Conservation (phyloP, 2,888 invertebrate species). For the Apamea sordens region DNA sequence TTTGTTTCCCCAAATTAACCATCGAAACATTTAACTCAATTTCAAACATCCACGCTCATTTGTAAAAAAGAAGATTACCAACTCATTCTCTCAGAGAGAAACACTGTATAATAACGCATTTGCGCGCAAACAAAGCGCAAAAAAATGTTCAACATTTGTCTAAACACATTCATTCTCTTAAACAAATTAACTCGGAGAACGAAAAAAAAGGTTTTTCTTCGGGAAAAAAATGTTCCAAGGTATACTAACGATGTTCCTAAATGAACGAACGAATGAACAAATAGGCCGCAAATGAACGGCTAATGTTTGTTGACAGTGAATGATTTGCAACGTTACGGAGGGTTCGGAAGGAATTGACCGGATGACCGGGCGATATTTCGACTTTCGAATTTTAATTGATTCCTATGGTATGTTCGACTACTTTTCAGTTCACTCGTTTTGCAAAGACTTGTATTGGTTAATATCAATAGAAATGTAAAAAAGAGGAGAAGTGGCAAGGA, state of each 20-base stretch:
- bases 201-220: conserved; percentile 69
- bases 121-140: conserved; percentile 71
- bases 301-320: conserved; percentile 81
- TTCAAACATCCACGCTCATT: conserved; percentile 59
- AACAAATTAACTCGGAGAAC: conserved; percentile 78
- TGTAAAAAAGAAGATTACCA: conserved; percentile 66
- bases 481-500: no score
- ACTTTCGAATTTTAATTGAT: conserved; percentile 65
- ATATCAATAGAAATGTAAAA: no score
- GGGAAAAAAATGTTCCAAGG: conserved; percentile 64
- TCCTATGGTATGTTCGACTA: conserved; percentile 45
- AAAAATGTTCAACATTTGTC: conserved; percentile 74
- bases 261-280: conserved; percentile 80
- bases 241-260: conserved; percentile 77
- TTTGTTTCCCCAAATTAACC: conserved; percentile 55
- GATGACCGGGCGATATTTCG: conserved; percentile 58
- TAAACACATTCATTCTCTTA: conserved; percentile 79
- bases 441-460: not conserved
- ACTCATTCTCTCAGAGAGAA: conserved; percentile 61
- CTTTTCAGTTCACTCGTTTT: conserved; percentile 12
- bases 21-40: conserved; percentile 65
- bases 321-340: conserved; percentile 76
- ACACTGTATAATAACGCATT: conserved; percentile 69
- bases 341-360: conserved; percentile 73
- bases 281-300: conserved; percentile 78